Evolutionary conservation across 2,113 vertebrate species (phyloP).

Genomic region (Manacus vitellinus): DNA sequence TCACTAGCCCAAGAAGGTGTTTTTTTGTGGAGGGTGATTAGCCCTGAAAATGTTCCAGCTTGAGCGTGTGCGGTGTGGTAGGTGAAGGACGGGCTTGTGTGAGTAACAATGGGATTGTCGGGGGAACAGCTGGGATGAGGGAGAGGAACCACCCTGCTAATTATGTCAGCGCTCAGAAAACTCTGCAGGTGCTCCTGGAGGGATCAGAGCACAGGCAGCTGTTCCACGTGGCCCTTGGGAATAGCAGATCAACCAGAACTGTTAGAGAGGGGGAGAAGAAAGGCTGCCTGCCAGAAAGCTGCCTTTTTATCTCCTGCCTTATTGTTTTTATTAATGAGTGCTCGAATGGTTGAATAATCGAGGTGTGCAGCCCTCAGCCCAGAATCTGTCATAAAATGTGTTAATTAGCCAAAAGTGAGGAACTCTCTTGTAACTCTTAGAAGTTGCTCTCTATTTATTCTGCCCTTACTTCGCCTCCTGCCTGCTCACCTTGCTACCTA

Average conservation of each 20-base stretch:
- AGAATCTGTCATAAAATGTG: not conserved
- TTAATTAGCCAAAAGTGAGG: not conserved
- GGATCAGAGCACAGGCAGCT: accelerated
- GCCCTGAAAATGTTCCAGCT: accelerated
- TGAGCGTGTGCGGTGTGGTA: accelerated
- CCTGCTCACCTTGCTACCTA: not conserved
- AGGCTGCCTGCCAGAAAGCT: accelerated
- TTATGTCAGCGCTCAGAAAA: accelerated
- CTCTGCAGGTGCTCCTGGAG: accelerated
- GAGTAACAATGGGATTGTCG: too few species aligned
- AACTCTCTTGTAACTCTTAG: not conserved
- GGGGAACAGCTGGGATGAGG: accelerated
- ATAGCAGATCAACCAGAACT: not conserved
- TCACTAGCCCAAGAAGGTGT: accelerated
- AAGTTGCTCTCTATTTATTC: not conserved
- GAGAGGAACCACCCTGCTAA: accelerated
- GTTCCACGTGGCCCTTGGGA: accelerated
- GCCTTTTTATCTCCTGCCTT: not conserved
- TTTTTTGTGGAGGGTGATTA: too few species aligned
- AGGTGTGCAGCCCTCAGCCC: not conserved
- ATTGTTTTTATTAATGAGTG: not conserved
- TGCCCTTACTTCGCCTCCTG: not conserved
- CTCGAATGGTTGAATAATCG: not conserved
- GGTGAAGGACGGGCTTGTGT: not conserved
- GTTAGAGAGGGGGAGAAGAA: not conserved